Conservation (phyloP, 2,113 vertebrate species). For the Bostrychus sinensis region DNA sequence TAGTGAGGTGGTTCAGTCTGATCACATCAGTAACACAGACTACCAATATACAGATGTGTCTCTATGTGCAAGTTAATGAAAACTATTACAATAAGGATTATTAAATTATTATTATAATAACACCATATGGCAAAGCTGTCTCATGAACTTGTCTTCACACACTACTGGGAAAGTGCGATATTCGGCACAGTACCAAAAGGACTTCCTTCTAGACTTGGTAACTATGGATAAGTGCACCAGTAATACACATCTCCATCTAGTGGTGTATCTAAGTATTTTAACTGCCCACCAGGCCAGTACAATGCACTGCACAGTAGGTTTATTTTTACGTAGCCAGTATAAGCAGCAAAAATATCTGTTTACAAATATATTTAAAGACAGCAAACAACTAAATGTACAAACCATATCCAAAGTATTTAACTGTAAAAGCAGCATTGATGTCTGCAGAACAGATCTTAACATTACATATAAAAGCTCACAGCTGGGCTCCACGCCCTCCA, state of each 20-base stretch:
- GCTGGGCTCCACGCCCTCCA: constrained; percentile 44
- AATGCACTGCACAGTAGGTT: no score
- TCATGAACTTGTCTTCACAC: no score
- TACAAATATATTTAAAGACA: not conserved
- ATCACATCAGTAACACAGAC: not conserved
- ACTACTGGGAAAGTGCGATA: not conserved
- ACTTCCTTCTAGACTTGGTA: not conserved
- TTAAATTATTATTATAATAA: not conserved
- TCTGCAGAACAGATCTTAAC: constrained; percentile 57
- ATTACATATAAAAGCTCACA: constrained; percentile 33
- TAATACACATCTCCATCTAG: not conserved
- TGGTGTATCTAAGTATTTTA: not conserved
- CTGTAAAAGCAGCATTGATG: not conserved
- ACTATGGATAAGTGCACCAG: not conserved
- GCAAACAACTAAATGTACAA: not conserved
- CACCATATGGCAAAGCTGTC: no score
- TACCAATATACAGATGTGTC: not conserved
- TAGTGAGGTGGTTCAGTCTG: not conserved
- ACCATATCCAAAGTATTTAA: constrained; percentile 20
- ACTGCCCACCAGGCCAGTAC: no score
- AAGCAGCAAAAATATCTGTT: no score
- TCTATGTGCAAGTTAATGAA: not conserved
- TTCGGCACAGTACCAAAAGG: not conserved
- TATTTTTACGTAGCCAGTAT: no score
- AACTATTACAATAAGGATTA: not conserved